Conservation (phyloP, 2,113 vertebrate genomes). For the Prionailurus bengalensis region DNA sequence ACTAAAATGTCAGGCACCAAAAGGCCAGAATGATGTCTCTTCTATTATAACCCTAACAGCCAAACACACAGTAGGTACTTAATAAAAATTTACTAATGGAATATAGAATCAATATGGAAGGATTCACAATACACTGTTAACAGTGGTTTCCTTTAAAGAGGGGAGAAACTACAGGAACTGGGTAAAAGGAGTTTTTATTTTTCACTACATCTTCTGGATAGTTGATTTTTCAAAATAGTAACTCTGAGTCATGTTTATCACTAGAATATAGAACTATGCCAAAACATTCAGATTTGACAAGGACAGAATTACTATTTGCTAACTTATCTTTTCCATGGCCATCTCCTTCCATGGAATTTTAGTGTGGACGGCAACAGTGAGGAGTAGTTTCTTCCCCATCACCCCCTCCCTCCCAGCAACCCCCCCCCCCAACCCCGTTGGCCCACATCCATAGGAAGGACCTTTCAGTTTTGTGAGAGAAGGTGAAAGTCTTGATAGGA, state of each 20-base stretch:
- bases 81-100: background rate
- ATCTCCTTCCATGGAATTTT: background rate
- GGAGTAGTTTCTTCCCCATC: background rate
- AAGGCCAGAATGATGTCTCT: background rate
- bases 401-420: background rate
- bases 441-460: background rate
- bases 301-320: background rate
- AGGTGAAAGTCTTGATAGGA: background rate
- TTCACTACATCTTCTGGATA: background rate
- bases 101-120: background rate
- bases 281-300: background rate
- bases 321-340: background rate
- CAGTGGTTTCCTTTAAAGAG: background rate
- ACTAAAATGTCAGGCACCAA: background rate
- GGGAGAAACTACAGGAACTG: background rate
- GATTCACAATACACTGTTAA: background rate
- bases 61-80: background rate
- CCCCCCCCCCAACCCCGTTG: background rate
- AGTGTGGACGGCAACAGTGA: background rate
- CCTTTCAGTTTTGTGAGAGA: background rate
- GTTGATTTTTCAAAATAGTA: slow-evolving; percentile 8
- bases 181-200: background rate
- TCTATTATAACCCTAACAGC: background rate
- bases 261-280: background rate
- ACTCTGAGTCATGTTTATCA: background rate